phyloP scores from a whole-genome alignment of 2,888 invertebrate genomes.

The Physocephala rufipes region DNA sequence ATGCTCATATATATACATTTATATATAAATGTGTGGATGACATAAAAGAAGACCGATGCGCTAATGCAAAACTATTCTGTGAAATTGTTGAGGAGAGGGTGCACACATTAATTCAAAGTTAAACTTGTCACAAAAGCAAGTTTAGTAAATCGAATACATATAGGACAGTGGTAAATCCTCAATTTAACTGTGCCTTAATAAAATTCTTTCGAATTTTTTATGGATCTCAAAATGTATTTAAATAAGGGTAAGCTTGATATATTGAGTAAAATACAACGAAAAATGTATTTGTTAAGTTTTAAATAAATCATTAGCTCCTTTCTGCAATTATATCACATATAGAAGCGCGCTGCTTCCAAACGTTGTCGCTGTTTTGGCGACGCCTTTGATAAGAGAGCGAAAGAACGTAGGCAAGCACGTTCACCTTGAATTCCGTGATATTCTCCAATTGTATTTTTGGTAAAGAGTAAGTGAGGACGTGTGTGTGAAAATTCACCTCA shows the following conservation, averaged over 20 bases:
- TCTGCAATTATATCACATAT: not conserved
- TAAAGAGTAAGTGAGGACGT: too few species aligned
- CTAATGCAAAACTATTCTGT: not conserved
- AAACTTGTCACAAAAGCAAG: not conserved
- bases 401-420: not conserved
- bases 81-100: not conserved
- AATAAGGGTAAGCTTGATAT: constrained; percentile 34
- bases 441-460: too few species aligned
- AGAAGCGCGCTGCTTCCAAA: not conserved
- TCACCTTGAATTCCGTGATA: constrained; percentile 22
- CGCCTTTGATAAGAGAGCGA: not conserved
- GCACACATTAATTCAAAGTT: not conserved
- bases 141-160: too few species aligned
- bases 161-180: too few species aligned
- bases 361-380: constrained; percentile 6
- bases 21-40: not conserved
- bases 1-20: constrained; percentile 7
- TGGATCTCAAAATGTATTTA: constrained; percentile 30
- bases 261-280: not conserved
- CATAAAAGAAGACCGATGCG: not conserved
- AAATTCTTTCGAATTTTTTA: too few species aligned
- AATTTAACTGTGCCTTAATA: too few species aligned
- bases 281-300: not conserved
- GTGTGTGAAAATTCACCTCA: too few species aligned
- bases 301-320: constrained; percentile 9